Evolutionary conservation across 2,888 invertebrate species (phyloP).

Genomic region (Yponomeuta plumbellus): DNA sequence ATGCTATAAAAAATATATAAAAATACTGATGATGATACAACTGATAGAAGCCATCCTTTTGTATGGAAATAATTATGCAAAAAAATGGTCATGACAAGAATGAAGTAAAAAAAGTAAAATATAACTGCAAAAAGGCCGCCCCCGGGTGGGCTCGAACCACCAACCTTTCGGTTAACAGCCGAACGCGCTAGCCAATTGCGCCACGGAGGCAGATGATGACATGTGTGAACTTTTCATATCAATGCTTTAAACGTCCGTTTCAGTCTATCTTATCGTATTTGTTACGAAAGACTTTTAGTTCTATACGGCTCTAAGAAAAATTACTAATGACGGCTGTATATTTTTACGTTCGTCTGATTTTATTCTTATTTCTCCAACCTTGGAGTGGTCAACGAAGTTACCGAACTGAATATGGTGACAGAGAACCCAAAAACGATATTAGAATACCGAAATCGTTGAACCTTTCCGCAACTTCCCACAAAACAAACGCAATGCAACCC

Average conservation of each 20-base stretch:
- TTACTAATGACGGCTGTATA: too few species aligned
- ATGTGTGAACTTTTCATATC: conserved; percentile 30
- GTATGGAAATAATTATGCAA: too few species aligned
- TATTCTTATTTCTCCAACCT: background rate
- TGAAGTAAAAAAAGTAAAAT: background rate
- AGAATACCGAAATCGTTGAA: background rate
- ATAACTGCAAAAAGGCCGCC: conserved; percentile 21
- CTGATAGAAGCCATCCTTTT: too few species aligned
- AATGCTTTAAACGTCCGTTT: background rate
- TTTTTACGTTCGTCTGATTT: too few species aligned
- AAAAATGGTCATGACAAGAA: too few species aligned
- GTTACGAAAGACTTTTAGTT: too few species aligned
- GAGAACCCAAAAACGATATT: too few species aligned
- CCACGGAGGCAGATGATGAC: conserved; percentile 52
- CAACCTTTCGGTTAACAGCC: conserved; percentile 97
- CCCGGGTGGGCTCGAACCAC: conserved; percentile 26
- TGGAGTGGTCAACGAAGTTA: background rate
- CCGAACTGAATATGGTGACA: background rate
- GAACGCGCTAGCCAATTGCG: conserved; percentile 94
- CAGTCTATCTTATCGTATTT: background rate
- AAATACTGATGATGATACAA: too few species aligned
- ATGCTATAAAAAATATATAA: too few species aligned
- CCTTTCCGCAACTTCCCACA: background rate
- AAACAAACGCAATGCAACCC: background rate
- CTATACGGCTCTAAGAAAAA: background rate